A percentile compares a stretch with the other conserved stretches of the same genome.
phyloP scores from a whole-genome alignment of 2,113 vertebrate species.

The Gnathonemus longibarbis region DNA sequence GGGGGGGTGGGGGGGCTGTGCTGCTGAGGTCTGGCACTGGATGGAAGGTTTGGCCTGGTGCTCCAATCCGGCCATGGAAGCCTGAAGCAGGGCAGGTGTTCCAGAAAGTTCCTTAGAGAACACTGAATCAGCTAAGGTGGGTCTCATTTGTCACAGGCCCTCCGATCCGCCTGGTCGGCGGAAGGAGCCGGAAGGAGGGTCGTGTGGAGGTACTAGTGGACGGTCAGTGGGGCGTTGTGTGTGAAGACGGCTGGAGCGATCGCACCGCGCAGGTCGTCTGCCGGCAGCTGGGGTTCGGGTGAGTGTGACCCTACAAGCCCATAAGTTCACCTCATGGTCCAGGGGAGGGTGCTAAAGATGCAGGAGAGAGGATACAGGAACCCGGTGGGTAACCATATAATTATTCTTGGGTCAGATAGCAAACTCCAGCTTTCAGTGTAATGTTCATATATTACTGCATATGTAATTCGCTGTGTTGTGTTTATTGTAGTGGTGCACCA shows the following conservation, averaged over 20 bases:
- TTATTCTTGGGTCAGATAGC: background rate
- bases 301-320: background rate
- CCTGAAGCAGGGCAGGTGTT: background rate
- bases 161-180: constrained; percentile 58
- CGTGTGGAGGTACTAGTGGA: constrained; percentile 67
- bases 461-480: background rate
- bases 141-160: constrained; percentile 45
- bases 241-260: constrained; percentile 67
- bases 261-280: constrained; percentile 64
- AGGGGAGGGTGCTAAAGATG: background rate
- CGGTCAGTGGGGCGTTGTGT: constrained; percentile 68
- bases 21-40: background rate
- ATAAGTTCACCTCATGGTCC: background rate
- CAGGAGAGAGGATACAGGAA: background rate
- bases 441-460: background rate
- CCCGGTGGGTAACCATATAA: background rate
- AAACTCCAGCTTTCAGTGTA: background rate
- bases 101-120: background rate
- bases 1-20: background rate
- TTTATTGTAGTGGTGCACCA: background rate
- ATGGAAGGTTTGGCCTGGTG: background rate
- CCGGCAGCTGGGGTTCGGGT: constrained; percentile 69
- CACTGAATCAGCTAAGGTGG: background rate
- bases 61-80: background rate
- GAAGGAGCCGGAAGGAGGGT: constrained; percentile 59